Percentiles rank a stretch among this genome's conserved stretches.
phyloP scores from a whole-genome alignment of 2,888 invertebrate genomes.

The Aphrophora alni region DNA sequence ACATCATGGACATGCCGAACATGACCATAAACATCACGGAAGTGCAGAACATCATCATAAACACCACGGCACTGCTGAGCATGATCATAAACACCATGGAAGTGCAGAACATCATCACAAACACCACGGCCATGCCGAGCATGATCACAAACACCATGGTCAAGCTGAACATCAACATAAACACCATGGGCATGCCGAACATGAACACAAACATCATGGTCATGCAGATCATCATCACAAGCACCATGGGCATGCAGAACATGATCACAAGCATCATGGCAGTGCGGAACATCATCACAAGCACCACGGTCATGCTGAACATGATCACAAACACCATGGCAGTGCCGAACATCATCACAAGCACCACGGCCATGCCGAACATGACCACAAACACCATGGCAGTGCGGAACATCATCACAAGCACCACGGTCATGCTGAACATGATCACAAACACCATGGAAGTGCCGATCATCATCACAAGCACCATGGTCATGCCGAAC shows the following conservation, averaged over 20 bases:
- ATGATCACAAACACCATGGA: constrained; percentile 32
- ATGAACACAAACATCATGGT: constrained; percentile 42
- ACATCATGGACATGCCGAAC: constrained; percentile 29
- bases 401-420: constrained; percentile 36
- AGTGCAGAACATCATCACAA: constrained; percentile 45
- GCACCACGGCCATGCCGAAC: constrained; percentile 37
- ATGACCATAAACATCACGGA: constrained; percentile 41
- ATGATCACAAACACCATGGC: constrained; percentile 46
- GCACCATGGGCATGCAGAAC: constrained; percentile 42
- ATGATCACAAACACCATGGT: constrained; percentile 43
- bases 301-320: constrained; percentile 44
- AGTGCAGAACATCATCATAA: constrained; percentile 40
- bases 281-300: constrained; percentile 47
- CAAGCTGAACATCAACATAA: constrained; percentile 39
- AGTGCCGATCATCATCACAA: constrained; percentile 42
- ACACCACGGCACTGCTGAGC: constrained; percentile 40
- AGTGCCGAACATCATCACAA: constrained; percentile 38
- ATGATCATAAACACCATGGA: constrained; percentile 46
- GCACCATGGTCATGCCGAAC: constrained; percentile 45
- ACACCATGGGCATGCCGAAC: constrained; percentile 40
- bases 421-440: constrained; percentile 40
- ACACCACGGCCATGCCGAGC: constrained; percentile 46
- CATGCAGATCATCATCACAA: constrained; percentile 40
- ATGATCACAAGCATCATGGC: constrained; percentile 46
- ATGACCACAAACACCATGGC: constrained; percentile 43